phyloP scores from a whole-genome alignment of 2,113 vertebrate genomes.

The Syngnathus floridae region DNA sequence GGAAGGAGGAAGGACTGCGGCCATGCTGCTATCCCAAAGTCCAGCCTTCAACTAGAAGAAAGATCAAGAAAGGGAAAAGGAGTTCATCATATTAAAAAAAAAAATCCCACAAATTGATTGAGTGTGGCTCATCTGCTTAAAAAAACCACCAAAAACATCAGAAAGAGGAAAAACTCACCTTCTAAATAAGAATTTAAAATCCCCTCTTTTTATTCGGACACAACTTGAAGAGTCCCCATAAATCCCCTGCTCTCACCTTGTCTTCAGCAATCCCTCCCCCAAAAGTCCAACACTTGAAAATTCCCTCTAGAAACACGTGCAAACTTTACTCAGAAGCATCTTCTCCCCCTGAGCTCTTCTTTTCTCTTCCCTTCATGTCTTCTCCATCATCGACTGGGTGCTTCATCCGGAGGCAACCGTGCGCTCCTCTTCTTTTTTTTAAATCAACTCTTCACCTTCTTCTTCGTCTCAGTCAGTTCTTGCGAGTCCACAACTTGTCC shows the following conservation, averaged over 20 bases:
- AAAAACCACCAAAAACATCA: background rate
- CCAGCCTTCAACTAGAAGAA: constrained; percentile 19
- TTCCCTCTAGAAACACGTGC: constrained; percentile 45
- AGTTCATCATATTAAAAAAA: no score
- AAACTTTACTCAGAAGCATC: constrained; percentile 54
- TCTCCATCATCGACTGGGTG: constrained; percentile 36
- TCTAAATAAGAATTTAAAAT: background rate
- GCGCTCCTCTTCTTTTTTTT: constrained; percentile 24
- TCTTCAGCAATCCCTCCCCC: constrained; percentile 7
- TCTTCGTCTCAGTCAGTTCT: constrained; percentile 14
- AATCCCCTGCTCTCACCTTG: constrained; percentile 30
- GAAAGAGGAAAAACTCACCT: background rate
- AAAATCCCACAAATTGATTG: background rate
- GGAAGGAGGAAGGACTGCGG: constrained; percentile 21
- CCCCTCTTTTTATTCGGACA: background rate
- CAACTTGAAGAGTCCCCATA: background rate
- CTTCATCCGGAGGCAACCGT: constrained; percentile 1
- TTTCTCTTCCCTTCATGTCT: constrained; percentile 30
- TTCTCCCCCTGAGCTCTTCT: constrained; percentile 5
- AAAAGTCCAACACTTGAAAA: constrained; percentile 33
- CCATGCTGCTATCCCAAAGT: constrained; percentile 38
- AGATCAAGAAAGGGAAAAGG: constrained; percentile 6
- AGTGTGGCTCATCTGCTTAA: background rate
- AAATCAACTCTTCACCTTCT: background rate
- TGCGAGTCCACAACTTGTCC: constrained; percentile 25